Base-by-base conservation (phyloP, 2,888 invertebrate genomes). In the Phorcus lineatus region DNA sequence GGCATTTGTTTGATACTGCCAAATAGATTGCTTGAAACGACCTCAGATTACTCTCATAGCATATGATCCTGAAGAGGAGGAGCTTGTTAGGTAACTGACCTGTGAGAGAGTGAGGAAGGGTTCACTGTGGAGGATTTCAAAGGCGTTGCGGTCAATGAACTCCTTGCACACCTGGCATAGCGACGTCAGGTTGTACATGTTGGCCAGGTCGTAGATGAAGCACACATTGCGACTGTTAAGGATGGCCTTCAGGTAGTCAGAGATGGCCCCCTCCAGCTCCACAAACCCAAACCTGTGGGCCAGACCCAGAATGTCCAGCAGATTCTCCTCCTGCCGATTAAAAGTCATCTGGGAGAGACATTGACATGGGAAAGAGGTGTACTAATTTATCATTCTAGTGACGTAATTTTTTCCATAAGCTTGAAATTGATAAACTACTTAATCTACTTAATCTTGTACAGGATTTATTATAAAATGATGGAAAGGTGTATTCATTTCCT, bases 201-300 rank as follows among this genome's bases (percentile, higher is more conserved):
- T 95, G 17, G 99, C 98, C 0, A 98, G 96, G 92, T 99, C 98
- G 87, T 98, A 96, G 87, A 99, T 97, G n/a, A 96, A 95, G 93
- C 98, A 99, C 0, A 98, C 97, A 94, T 99, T 99, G 89, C 96
- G 95, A 78, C 97, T 95, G 78, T 96, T 96, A 80, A 99, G 94
- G 90, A 97, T 96, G 91, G 97, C 97, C 85, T 97, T 95, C 87
- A 99, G 94, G 93, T 98, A 98, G 90, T 98, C 97, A 0, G 98
- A 98, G 87, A 99, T 97, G 40, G 98, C 96, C 0, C 95, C 94
- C 94, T 99, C 98, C 86, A 99, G 93, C 93, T 98, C 97, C 81
- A 95, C 95, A 94, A 99, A 98, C 81, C 98, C 98, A 94, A 98
- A 99, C 92, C 98, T 96, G 94, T 99, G 98, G 53, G 98, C 97